Evolutionary conservation across 2,888 invertebrate species (phyloP), one percentile per base, ranked within the genome.

Genomic region (Drosophila tanythrix): DNA sequence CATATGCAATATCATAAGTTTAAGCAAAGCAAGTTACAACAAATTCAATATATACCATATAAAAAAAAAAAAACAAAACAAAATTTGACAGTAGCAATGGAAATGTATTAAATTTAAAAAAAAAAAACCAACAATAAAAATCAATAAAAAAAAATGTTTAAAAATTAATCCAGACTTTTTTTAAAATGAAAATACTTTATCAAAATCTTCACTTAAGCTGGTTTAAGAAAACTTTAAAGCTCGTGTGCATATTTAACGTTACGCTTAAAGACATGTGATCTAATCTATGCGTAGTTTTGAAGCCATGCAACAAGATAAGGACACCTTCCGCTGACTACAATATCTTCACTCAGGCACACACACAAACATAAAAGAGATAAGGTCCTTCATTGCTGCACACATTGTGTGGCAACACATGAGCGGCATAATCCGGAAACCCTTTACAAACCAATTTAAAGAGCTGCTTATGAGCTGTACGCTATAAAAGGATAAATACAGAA

Each of bases 1-100:
- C 89, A 79, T 83, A 88, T 76, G 89, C 89, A 85, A 88, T 85
- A 85, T 85, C 89, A 85, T 81, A 81, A 53, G 35, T 65, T 65
- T 88, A 85, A 85, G 89, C 69, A 63, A 66, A 50, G 35, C 48
- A 52, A 68, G 64, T 70, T 66, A 75, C 27, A 65, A 58, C 56
- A 60, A 51, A 60, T 59, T 35, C 64, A 70, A 64, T 35, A 50
- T 31, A 57, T 50, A 61, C n/a, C 36, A 61, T 46, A 59, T 35
- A 51, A 61, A 36, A 40, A 60, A 51, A 62, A n/a, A 35, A 57
- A 46, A 63, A 11, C 52, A 69, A 31, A 56, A 70, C 43, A n/a
- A 52, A 74, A 62, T 68, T 79, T 65, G 56, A 78, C 43, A 53
- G 79, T 79, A 80, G 79, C 51, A 83, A 77, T 79, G 74, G 58